Evolutionary conservation across 2,113 vertebrate genomes (phyloP), one percentile per base, ranked within the genome.

Genomic region (Calyptomena viridis): DNA sequence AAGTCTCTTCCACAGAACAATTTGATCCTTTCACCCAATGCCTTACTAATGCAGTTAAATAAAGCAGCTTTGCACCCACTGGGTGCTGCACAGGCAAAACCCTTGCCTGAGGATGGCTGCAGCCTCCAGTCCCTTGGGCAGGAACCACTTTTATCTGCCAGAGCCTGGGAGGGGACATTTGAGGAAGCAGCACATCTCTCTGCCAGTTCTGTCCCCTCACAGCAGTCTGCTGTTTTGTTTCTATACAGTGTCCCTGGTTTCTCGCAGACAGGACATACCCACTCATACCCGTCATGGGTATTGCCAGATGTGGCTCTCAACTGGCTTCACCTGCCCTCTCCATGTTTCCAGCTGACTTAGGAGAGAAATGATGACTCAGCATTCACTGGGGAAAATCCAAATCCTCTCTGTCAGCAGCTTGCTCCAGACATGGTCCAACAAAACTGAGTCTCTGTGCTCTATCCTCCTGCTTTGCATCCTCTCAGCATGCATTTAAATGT

Each of bases 201-300:
- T 68, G 66, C n/a, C 15, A 16, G 50, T 39, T 82, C 53, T 5
- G 7, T 13, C 28, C 42, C 35, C 71, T 47, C 5, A 4, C 37
- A 24, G 39, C 47, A 47, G 73, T 20, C 68, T 72, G 31, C 28
- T 23, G 18, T 14, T 7, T 24, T 24, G 25, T 52, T 50, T 60
- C 44, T 44, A 6, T 8, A 6, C 3, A 0, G 8, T 12, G 11
- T 33, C 39, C 60, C 30, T 23, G 22, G 14, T 47, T 79, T 89
- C 39, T 56, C 60, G 23, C 5, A 12, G 25, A 35, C 40, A 37
- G 40, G 40, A 46, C 33, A 23, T 28, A 44, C 10, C 14, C 31
- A 10, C 66, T 55, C 30, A 3, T 1, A n/a, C 3, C 21, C 16
- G 28, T 35, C 37, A 9, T 0, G 3, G 25, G 4, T n/a, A 23